phyloP scores from a whole-genome alignment of 2,888 invertebrate genomes.

The Cryptocephalus primarius region DNA sequence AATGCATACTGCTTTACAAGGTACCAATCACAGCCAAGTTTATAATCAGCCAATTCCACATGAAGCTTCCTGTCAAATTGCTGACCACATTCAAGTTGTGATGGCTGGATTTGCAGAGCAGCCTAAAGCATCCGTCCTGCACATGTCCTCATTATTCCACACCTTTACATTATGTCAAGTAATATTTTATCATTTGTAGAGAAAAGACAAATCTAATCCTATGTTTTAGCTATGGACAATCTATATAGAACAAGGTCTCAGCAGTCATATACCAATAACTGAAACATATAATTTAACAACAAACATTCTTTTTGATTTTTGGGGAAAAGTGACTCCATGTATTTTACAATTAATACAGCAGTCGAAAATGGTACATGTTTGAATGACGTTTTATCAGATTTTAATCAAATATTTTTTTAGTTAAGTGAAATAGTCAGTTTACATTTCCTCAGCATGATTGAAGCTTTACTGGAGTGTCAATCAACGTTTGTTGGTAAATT shows the following conservation, averaged over 20 bases:
- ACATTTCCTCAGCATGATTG: slow-evolving; percentile 89
- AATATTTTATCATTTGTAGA: slow-evolving; percentile 13
- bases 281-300: slow-evolving; percentile 65
- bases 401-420: slow-evolving; percentile 41
- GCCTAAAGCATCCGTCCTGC: slow-evolving; percentile 79
- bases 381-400: not conserved
- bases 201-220: not conserved
- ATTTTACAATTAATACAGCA: slow-evolving; percentile 85
- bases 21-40: slow-evolving; percentile 36
- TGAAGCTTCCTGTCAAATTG: slow-evolving; percentile 92
- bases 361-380: slow-evolving; percentile 69
- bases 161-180: slow-evolving; percentile 95
- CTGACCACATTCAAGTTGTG: slow-evolving; percentile 94
- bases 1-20: slow-evolving; percentile 67
- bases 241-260: slow-evolving; percentile 84
- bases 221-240: slow-evolving; percentile 80
- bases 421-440: slow-evolving; percentile 95
- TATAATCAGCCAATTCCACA: slow-evolving; percentile 80
- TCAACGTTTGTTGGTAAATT: slow-evolving; percentile 86
- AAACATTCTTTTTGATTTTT: slow-evolving; percentile 90
- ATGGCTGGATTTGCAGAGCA: slow-evolving; percentile 96
- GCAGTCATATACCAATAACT: slow-evolving; percentile 50
- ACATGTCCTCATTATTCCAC: slow-evolving; percentile 94
- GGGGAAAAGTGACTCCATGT: slow-evolving; percentile 95
- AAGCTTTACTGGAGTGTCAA: slow-evolving; percentile 89